These are phyloP conservation scores for Anagrus nilaparvatae DNA, from an alignment of 1,140 invertebrate species.

Conservation along the genomic window DNA sequence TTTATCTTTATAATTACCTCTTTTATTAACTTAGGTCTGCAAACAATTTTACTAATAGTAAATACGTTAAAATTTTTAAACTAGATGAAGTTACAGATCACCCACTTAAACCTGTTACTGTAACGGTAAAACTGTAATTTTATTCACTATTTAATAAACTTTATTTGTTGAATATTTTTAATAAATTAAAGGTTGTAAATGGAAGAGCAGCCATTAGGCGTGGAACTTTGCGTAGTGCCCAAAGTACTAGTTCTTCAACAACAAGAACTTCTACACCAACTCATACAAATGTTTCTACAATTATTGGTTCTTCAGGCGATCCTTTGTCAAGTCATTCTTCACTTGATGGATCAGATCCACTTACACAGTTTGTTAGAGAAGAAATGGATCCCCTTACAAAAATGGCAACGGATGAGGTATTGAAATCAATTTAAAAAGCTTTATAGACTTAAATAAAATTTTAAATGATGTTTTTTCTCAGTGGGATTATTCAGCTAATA, in stretches of 20 bases:
- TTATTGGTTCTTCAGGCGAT: conserved; percentile 47
- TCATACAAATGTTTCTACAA: conserved; percentile 34
- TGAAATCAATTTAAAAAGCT: conserved; percentile 2
- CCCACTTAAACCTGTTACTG: conserved; percentile 44
- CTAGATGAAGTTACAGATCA: conserved; percentile 29
- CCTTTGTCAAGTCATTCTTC: conserved; percentile 37
- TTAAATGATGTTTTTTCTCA: conserved; percentile 21
- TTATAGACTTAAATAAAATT: conserved; percentile 10
- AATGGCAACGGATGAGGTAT: conserved; percentile 52
- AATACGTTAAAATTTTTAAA: conserved; percentile 13
- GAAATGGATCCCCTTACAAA: conserved; percentile 55
- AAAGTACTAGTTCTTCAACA: conserved; percentile 37
- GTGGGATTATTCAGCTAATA: conserved; percentile 38
- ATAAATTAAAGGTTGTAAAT: conserved; percentile 37
- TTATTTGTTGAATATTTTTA: conserved; percentile 5
- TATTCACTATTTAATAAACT: not conserved
- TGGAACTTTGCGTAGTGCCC: conserved; percentile 37
- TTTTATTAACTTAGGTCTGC: conserved; percentile 22
- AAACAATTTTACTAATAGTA: conserved; percentile 22
- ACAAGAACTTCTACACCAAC: conserved; percentile 43
- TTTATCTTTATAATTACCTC: conserved; percentile 2
- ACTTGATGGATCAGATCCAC: conserved; percentile 63
- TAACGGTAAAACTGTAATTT: conserved; percentile 28
- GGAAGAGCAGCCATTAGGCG: conserved; percentile 36
- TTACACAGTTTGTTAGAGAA: conserved; percentile 58